phyloP scores from a whole-genome alignment of 2,113 vertebrate species.

The Apaloderma vittatum region DNA sequence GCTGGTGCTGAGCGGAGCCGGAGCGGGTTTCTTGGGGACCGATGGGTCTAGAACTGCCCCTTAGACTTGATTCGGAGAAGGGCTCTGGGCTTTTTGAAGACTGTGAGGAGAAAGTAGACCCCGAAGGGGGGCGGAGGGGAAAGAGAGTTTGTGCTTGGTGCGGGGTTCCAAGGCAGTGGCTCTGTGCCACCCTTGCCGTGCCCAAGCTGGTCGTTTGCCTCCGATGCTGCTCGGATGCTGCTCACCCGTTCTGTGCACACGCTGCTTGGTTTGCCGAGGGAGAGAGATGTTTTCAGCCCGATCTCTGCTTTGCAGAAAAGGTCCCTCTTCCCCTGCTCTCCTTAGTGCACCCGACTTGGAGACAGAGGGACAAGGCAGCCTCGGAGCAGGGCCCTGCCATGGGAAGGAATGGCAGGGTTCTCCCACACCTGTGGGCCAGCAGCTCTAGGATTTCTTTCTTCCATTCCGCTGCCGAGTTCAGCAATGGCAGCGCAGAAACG shows the following conservation, averaged over 20 bases:
- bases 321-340: neutral
- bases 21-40: neutral
- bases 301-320: neutral
- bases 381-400: neutral
- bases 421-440: neutral
- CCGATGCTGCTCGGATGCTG: neutral
- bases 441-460: neutral
- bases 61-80: neutral
- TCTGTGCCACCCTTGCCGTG: neutral
- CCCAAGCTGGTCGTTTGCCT: neutral
- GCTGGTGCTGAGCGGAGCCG: neutral
- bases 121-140: neutral
- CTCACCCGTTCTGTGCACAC: accelerated
- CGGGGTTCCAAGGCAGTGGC: neutral
- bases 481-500: neutral
- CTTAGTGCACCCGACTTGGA: neutral
- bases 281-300: neutral
- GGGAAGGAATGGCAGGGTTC: neutral
- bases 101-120: neutral
- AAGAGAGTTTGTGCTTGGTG: neutral
- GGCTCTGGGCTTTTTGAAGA: neutral
- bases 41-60: accelerated
- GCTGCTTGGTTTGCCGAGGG: neutral
- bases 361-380: neutral
- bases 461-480: neutral